phyloP scores from a whole-genome alignment of 1,140 invertebrate genomes.

The Capitella teleta region DNA sequence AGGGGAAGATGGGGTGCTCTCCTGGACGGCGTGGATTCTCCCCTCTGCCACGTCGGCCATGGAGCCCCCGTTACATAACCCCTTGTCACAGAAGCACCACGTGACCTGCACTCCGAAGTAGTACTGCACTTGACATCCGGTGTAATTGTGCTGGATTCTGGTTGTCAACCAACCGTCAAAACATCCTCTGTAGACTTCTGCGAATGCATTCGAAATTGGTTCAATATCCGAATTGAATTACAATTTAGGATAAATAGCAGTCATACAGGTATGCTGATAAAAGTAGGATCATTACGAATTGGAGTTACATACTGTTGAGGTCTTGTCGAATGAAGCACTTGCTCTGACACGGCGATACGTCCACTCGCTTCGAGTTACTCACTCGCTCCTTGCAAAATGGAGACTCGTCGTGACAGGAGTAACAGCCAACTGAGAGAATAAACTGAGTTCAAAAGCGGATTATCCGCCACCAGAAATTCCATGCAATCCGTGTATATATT shows the following conservation, averaged over 20 bases:
- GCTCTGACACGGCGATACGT: not conserved
- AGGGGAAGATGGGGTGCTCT: too few species aligned
- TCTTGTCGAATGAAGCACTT: conserved; percentile 5
- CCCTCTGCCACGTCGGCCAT: conserved; percentile 8
- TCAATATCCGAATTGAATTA: not conserved
- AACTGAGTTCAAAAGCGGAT: too few species aligned
- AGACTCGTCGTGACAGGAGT: not conserved
- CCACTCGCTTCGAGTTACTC: not conserved
- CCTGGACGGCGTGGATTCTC: too few species aligned
- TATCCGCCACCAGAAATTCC: too few species aligned
- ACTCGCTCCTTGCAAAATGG: not conserved
- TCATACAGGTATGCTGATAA: not conserved
- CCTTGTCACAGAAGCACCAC: conserved; percentile 10
- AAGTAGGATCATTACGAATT: too few species aligned
- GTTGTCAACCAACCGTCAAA: conserved; percentile 17
- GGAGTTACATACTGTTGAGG: not conserved
- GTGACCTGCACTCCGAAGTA: conserved; percentile 6
- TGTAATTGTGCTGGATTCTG: conserved; percentile 12
- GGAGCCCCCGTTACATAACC: conserved; percentile 15
- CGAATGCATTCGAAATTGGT: not conserved
- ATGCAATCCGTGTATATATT: too few species aligned
- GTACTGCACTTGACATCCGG: conserved; percentile 13
- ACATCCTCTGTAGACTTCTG: conserved; percentile 18
- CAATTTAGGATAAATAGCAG: not conserved
- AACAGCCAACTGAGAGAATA: not conserved